Evolutionary conservation across 2,888 invertebrate genomes (phyloP), one percentile per base, ranked within the genome.

Genomic region (Torymus texanus): DNA sequence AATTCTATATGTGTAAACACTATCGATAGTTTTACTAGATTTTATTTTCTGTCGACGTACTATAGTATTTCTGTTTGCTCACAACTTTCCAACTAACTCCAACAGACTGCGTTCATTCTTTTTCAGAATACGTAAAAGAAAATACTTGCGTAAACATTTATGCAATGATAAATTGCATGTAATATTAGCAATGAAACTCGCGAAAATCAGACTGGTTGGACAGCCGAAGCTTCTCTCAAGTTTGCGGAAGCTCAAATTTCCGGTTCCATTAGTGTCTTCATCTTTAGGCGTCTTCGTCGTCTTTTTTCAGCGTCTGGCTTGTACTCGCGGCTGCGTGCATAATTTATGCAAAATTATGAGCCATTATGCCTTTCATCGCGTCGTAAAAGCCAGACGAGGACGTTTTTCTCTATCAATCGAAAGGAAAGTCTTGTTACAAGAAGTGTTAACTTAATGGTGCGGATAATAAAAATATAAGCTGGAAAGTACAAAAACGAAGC

Each of bases 261-360:
- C 59, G 63, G 79, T 75, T 79, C 72, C 75, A 75, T 79, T 75
- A 79, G 66, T 62, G 63, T 75, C 79, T 66, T 67, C 72, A n/a
- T 66, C 72, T 79, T 79, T 75, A 59, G 66, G 51, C 62, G 61
- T 75, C 41, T 41, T 10, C 14, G 29, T 51, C n/a, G 58, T n/a
- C 58, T 75, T 71, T 71, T 71, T 79, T 66, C 18, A 12, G n/a
- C 62, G 74, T 78, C 79, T 79, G 79, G 71, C 59, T 53, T 50
- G 58, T 24, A 66, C 66, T 72, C 72, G 62, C 61, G 41, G 41
- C 51, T 24, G 16, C 75, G 41, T 71, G 79, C 74, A 79, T 79
- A 79, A 75, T 79, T 79, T 75, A 79, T 79, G 75, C 75, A 66
- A 66, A 81, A 83, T 83, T 82, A 83, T 76, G 72, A 75, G 72